These are phyloP conservation scores for Characodon lateralis DNA, from an alignment of 2,797 vertebrate genomes.

Conservation along the genomic window DNA sequence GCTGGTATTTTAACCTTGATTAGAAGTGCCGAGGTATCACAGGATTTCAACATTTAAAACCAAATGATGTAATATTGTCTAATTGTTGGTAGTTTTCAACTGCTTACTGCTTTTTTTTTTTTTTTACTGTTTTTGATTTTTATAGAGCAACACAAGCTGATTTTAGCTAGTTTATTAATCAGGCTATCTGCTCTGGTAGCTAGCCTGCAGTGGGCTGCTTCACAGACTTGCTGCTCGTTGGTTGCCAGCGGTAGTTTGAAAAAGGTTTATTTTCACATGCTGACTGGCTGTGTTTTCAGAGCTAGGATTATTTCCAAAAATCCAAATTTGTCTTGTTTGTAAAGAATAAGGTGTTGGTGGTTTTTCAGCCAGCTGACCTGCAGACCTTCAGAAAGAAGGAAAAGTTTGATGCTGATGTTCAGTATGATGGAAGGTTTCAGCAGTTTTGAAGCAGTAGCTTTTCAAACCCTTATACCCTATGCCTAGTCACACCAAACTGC, in stretches of 20 bases:
- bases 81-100: not conserved
- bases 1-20: not conserved
- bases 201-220: not conserved
- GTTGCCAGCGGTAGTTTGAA: not conserved
- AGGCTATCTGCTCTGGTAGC: not conserved
- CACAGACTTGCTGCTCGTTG: not conserved
- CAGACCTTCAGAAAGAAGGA: no score
- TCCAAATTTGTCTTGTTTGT: not conserved
- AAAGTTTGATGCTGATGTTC: no score
- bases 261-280: not conserved
- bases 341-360: not conserved
- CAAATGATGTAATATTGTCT: not conserved
- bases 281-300: not conserved
- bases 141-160: slow-evolving; percentile 21
- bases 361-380: not conserved
- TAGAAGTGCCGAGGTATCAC: not conserved
- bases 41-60: not conserved
- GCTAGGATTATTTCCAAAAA: not conserved
- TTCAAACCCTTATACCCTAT: not conserved
- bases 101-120: not conserved
- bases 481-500: not conserved
- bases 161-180: slow-evolving; percentile 6
- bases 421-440: no score
- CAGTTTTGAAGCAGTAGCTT: no score
- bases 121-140: slow-evolving; percentile 1